Percentiles rank a stretch among this genome's conserved stretches.
Conservation (phyloP, 2,888 invertebrate species). For the Lepidocyrtoides sp. region DNA sequence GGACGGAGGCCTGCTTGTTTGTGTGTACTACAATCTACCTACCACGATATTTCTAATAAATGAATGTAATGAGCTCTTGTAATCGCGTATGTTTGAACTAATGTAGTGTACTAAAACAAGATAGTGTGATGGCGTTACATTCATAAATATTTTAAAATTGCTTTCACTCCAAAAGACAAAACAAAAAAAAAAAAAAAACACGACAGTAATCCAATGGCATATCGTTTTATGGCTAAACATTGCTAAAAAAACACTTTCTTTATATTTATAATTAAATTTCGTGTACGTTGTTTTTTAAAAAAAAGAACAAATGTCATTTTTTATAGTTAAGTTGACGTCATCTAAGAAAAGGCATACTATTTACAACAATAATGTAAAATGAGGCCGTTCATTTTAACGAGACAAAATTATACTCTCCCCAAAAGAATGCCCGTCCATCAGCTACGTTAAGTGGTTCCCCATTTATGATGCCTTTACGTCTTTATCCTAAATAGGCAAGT, state of each 20-base stretch:
- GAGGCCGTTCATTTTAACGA: not conserved
- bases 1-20: not conserved
- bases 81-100: conserved; percentile 57
- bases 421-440: conserved; percentile 17
- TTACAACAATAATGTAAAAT: not conserved
- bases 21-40: not conserved
- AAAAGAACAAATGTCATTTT: not conserved
- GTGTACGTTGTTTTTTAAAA: too few species aligned
- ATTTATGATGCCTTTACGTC: not conserved
- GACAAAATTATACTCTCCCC: not conserved
- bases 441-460: not conserved
- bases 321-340: too few species aligned
- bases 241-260: not conserved
- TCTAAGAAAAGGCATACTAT: not conserved
- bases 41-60: conserved; percentile 45
- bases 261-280: not conserved
- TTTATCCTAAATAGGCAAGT: not conserved
- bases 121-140: conserved; percentile 59
- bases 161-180: conserved; percentile 36
- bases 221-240: not conserved
- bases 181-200: conserved; percentile 5
- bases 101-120: conserved; percentile 59
- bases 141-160: conserved; percentile 70
- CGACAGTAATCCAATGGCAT: not conserved
- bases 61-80: conserved; percentile 67